phyloP scores from a whole-genome alignment of 2,113 vertebrate genomes.

The Astatotilapia flaviijosephi region DNA sequence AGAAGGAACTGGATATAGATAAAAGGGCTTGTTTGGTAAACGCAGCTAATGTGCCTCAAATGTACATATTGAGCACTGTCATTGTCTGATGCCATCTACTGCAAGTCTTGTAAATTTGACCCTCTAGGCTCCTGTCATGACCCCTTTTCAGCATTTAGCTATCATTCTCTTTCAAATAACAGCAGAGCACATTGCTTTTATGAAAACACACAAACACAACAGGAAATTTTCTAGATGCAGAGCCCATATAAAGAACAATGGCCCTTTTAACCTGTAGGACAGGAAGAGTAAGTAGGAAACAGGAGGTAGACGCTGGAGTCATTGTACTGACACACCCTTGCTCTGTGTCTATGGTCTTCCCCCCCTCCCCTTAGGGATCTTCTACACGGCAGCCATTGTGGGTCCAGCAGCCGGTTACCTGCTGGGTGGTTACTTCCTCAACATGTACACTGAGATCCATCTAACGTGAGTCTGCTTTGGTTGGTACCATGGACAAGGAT shows the following conservation, averaged over 20 bases:
- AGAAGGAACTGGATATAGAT: neutral
- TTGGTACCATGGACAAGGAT: neutral
- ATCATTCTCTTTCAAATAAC: conserved; percentile 21
- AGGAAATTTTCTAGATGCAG: neutral
- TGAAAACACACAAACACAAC: neutral
- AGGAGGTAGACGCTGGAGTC: conserved; percentile 5
- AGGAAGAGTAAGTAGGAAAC: conserved; percentile 23
- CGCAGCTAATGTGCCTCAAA: neutral
- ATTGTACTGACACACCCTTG: conserved; percentile 5
- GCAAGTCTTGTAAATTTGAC: neutral
- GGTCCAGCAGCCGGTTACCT: conserved; percentile 95
- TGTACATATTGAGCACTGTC: neutral
- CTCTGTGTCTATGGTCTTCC: neutral
- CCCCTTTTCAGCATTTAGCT: neutral
- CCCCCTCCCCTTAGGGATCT: conserved; percentile 72
- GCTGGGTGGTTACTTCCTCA: conserved; percentile 90
- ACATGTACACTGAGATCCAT: conserved; percentile 83
- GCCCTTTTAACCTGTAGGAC: neutral
- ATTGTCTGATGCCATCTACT: neutral
- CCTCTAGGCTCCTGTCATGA: neutral
- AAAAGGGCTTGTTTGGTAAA: neutral
- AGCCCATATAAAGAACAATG: conserved; percentile 15
- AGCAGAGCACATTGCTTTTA: neutral
- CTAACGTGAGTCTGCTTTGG: conserved; percentile 75
- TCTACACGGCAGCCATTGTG: conserved; percentile 93